Evolutionary conservation across 2,888 invertebrate species (phyloP), one percentile per base, ranked within the genome.

Genomic region (Macroteleia sp.): DNA sequence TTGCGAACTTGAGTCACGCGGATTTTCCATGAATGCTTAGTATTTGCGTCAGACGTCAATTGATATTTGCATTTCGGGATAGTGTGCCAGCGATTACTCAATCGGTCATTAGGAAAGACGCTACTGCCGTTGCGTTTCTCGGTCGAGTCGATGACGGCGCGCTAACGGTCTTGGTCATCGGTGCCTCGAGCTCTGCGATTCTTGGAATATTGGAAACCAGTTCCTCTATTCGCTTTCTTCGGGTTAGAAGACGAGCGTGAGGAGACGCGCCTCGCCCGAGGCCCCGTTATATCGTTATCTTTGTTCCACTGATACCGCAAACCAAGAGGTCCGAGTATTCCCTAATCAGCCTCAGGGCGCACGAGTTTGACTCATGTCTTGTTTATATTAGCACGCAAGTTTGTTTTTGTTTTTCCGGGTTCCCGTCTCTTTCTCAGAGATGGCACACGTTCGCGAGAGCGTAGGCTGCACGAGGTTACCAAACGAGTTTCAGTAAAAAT

Each of bases 171-270:
- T 56, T 48, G 73, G 56, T 39, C 66, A 57, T 52, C 48, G 44
- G 44, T 39, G 70, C 36, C 62, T 30, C 61, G 42, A 54, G 59
- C 46, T 9, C 30, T 48, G 44, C 39, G 70, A 44, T 71, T 80
- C 80, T 80, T 62, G 67, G 81, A 83, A 83, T 81, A 77, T 76
- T 73, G 81, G 73, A 82, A 85, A 85, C 83, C 82, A 80, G 85
- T 84, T 85, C 70, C 62, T 30, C 77, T 76, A 77, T 83, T 84
- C 82, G 82, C 81, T 82, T 82, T 85, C 81, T 81, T 83, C 67
- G 76, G 71, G 34, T 57, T 70, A 54, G 70, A 78, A 79, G 70
- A 75, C 52, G 62, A 77, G 44, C 39, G 54, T 9, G 56, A 62
- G 50, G 67, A 78, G 80, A 76, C 76, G 62, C 79, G 50, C 77